phyloP scores from a whole-genome alignment of 2,797 vertebrate species.

The Sandelia bainsii region DNA sequence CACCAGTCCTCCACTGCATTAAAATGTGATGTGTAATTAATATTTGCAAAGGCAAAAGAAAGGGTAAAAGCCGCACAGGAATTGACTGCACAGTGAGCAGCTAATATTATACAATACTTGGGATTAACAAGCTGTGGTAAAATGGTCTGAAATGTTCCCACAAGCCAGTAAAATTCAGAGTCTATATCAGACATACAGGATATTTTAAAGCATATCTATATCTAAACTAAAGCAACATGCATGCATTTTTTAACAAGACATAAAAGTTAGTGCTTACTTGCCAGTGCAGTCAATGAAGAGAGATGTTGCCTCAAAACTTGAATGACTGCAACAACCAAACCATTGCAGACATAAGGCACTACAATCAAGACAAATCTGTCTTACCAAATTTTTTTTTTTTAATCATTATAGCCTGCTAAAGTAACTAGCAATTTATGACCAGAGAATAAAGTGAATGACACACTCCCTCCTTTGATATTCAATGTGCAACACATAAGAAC shows the following conservation, averaged over 20 bases:
- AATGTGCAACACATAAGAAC: slow-evolving; percentile 23
- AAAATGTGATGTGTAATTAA: slow-evolving; percentile 37
- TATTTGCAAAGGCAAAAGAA: slow-evolving; percentile 17
- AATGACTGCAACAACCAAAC: not conserved
- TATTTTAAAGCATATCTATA: not conserved
- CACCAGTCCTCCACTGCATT: slow-evolving; percentile 12
- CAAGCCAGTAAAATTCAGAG: not conserved
- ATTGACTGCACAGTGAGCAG: slow-evolving; percentile 14
- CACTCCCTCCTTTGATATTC: slow-evolving; percentile 24
- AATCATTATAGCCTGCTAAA: slow-evolving; percentile 6
- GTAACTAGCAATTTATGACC: not conserved
- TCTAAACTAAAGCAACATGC: not conserved
- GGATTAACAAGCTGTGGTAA: slow-evolving; percentile 21
- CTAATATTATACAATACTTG: slow-evolving; percentile 5
- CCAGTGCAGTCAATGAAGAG: not conserved
- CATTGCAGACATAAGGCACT: not conserved
- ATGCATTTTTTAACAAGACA: not conserved
- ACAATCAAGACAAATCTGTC: not conserved
- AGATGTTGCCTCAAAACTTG: not conserved
- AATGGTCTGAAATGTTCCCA: slow-evolving; percentile 10
- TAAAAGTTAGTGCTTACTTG: not conserved
- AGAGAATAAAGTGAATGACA: slow-evolving; percentile 23
- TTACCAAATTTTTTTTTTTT: not conserved
- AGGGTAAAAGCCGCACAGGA: slow-evolving; percentile 2
- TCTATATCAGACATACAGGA: not conserved